Evolutionary conservation across 2,888 invertebrate species (phyloP).

Genomic region (Ormyrus thymus): DNA sequence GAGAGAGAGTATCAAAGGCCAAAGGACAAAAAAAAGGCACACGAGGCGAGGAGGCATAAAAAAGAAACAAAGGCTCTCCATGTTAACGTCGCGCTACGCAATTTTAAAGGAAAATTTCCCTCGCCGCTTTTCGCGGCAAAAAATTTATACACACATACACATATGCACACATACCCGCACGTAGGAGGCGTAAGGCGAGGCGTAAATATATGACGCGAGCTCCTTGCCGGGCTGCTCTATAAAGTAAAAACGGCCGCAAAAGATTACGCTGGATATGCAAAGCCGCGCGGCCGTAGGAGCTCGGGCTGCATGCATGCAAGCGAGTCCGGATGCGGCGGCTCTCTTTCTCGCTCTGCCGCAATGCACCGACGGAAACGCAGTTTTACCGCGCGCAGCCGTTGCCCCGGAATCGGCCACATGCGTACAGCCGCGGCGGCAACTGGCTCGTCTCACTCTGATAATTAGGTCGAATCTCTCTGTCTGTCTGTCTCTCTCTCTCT

Average conservation of each 20-base stretch:
- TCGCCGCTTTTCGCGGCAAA: background rate
- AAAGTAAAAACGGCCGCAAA: slow-evolving; percentile 22
- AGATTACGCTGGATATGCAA: slow-evolving; percentile 26
- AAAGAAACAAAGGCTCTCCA: no score
- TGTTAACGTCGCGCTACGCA: no score
- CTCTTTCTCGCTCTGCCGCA: slow-evolving; percentile 23
- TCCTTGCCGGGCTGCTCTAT: background rate
- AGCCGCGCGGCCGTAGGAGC: background rate
- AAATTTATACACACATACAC: no score
- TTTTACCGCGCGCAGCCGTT: slow-evolving; percentile 61
- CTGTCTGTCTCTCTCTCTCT: no score
- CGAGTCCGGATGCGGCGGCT: slow-evolving; percentile 27
- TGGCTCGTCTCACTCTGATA: slow-evolving; percentile 5
- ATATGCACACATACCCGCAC: no score
- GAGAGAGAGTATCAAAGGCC: no score
- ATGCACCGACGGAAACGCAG: slow-evolving; percentile 54
- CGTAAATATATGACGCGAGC: no score
- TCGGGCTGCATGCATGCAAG: background rate
- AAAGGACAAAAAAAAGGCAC: no score
- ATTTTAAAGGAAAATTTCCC: slow-evolving; percentile 17
- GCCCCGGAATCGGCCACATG: slow-evolving; percentile 45
- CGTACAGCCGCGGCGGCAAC: background rate
- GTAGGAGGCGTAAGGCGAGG: background rate
- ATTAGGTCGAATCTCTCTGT: slow-evolving; percentile 7
- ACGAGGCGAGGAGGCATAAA: no score